phyloP scores from a whole-genome alignment of 2,797 vertebrate genomes.

The Xyrichtys novacula region DNA sequence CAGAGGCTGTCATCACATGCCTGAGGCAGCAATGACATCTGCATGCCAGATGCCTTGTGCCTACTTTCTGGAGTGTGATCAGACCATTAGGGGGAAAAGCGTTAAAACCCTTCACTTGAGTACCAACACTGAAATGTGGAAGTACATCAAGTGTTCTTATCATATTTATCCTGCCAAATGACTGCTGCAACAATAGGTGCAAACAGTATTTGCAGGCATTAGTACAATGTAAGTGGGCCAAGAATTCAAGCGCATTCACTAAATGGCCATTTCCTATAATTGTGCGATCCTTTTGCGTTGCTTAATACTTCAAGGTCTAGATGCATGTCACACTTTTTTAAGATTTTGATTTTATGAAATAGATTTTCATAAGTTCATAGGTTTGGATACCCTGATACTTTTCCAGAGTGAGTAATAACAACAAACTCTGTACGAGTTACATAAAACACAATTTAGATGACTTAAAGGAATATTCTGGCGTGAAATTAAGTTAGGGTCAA shows the following conservation, averaged over 20 bases:
- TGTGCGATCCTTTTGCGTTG: background rate
- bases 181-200: background rate
- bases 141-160: constrained; percentile 4
- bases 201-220: background rate
- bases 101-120: constrained; percentile 38
- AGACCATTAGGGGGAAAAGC: constrained; percentile 45
- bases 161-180: background rate
- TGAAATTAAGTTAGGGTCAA: no score
- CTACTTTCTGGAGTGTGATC: constrained; percentile 61
- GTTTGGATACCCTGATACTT: no score
- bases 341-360: no score
- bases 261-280: background rate
- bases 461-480: no score
- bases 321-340: no score
- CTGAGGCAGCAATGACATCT: constrained; percentile 73
- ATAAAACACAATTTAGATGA: no score
- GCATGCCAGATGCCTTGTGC: constrained; percentile 76
- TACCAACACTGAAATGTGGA: constrained; percentile 22
- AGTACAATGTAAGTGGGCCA: background rate
- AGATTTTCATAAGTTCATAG: no score
- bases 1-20: constrained; percentile 72
- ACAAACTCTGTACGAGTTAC: no score
- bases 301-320: background rate
- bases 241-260: background rate
- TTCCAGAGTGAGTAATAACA: no score